Evolutionary conservation across 1,140 invertebrate species (phyloP).

Genomic region (Hylaeus volcanicus): DNA sequence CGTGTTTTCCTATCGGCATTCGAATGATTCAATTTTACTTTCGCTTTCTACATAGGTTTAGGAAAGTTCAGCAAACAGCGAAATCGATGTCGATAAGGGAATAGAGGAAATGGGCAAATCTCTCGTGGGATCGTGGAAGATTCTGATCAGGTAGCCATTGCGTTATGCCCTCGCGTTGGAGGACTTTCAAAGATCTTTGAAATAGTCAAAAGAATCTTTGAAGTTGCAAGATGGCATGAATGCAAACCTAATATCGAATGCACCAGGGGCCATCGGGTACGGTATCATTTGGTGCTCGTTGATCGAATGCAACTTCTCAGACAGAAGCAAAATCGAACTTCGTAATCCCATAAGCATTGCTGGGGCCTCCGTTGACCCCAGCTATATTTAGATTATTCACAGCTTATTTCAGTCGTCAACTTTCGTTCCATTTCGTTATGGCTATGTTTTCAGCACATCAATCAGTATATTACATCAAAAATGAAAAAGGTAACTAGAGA

Average conservation of each 20-base stretch:
- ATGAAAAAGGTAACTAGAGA: too few relatives aligned
- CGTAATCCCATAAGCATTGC: too few relatives aligned
- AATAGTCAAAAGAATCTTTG: constrained; percentile 61
- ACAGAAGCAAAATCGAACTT: too few relatives aligned
- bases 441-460: too few relatives aligned
- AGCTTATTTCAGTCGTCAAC: too few relatives aligned
- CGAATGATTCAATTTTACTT: constrained; percentile 29
- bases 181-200: constrained; percentile 15
- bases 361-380: too few relatives aligned
- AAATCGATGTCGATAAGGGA: constrained; percentile 7
- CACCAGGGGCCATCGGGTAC: background rate
- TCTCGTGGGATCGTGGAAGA: constrained; percentile 30
- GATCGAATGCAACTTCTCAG: background rate
- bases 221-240: constrained; percentile 24
- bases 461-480: too few relatives aligned
- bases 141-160: constrained; percentile 51
- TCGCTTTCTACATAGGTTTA: background rate
- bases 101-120: constrained; percentile 36
- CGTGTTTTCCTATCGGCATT: background rate
- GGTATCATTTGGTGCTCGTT: background rate
- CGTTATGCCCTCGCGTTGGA: constrained; percentile 15
- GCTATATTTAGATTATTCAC: too few relatives aligned
- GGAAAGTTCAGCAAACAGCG: constrained; percentile 20
- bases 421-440: too few relatives aligned
- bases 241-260: constrained; percentile 59